These are phyloP conservation scores for Heliconius aoede DNA, from an alignment of 2,888 invertebrate genomes.

Conservation along the genomic window DNA sequence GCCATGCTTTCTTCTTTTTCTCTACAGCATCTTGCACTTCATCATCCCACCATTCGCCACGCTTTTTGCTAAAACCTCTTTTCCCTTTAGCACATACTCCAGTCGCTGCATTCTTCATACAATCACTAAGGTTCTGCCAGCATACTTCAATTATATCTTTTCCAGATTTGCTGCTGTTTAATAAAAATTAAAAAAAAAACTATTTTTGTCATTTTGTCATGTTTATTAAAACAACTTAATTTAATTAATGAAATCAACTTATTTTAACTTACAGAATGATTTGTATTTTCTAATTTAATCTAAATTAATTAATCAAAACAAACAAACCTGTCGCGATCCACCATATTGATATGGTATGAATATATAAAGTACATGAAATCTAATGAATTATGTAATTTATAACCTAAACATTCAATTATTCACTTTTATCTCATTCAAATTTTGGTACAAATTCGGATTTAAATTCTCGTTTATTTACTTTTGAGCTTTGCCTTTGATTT, in stretches of 20 bases:
- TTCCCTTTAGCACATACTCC: no score
- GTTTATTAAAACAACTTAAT: no score
- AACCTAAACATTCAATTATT: background rate
- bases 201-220: no score
- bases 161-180: no score
- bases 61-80: no score
- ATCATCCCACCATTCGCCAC: no score
- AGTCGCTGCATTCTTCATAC: no score
- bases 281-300: background rate
- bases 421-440: background rate
- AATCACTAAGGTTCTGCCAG: no score
- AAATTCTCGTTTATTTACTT: background rate
- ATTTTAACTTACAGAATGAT: background rate
- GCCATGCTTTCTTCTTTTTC: no score
- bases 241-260: background rate
- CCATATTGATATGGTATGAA: background rate
- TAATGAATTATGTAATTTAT: background rate
- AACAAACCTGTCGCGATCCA: constrained; percentile 24
- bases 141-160: no score
- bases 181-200: no score
- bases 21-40: no score
- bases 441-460: background rate
- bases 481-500: background rate
- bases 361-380: background rate
- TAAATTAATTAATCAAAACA: constrained; percentile 37